phyloP scores from a whole-genome alignment of 2,888 invertebrate genomes.

The Leptinotarsa peninsularis region DNA sequence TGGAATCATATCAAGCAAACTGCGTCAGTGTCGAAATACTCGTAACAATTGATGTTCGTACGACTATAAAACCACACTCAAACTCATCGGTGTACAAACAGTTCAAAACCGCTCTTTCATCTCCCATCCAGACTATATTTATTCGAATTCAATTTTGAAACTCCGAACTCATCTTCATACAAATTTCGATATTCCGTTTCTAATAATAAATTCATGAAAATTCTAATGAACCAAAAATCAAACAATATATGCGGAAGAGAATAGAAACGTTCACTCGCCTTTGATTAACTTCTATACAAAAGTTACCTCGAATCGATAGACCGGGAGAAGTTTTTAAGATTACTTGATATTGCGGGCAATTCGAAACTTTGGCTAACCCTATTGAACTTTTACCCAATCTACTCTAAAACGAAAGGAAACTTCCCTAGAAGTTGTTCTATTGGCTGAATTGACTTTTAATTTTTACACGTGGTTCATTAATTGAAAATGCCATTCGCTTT shows the following conservation, averaged over 20 bases:
- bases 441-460: not conserved
- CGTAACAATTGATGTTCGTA: too few relatives aligned
- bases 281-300: slow-evolving; percentile 7
- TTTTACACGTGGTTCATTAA: not conserved
- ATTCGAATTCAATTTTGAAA: not conserved
- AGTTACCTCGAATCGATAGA: slow-evolving; percentile 16
- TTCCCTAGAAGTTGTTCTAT: not conserved
- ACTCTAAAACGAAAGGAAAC: slow-evolving; percentile 15
- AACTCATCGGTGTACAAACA: not conserved
- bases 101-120: not conserved
- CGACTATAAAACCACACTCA: not conserved
- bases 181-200: slow-evolving; percentile 8
- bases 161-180: slow-evolving; percentile 3
- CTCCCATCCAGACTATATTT: not conserved
- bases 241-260: slow-evolving; percentile 5
- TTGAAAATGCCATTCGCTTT: too few relatives aligned
- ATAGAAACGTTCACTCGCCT: not conserved
- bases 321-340: slow-evolving; percentile 12
- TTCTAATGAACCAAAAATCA: slow-evolving; percentile 8
- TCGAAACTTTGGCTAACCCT: slow-evolving; percentile 16
- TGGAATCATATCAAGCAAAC: too few relatives aligned
- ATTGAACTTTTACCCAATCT: slow-evolving; percentile 16
- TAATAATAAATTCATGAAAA: slow-evolving; percentile 15
- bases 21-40: too few relatives aligned
- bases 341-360: slow-evolving; percentile 19